Base-by-base conservation (phyloP, 2,797 vertebrate genomes). In the Lacerta bilineata region DNA sequence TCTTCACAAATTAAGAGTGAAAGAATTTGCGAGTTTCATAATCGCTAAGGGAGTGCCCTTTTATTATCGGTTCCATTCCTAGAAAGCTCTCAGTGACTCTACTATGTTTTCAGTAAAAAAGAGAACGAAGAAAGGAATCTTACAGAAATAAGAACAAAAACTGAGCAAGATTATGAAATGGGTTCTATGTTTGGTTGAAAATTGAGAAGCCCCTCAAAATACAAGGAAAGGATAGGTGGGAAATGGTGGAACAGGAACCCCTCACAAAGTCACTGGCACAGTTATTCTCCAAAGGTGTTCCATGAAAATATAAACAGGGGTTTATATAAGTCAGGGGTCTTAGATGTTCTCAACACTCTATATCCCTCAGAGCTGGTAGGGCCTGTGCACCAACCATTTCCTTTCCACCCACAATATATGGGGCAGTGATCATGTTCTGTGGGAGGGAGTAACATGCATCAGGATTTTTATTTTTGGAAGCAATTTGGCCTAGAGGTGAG, bases 1-100 rank as follows among this genome's bases (percentile, higher is more conserved):
- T 61, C 66, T 61, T 83, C 68, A 75, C 36, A 86, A 59, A 61
- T 83, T 13, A 86, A 10, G 46, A 66, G 33, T 41, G 41, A 88
- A 68, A 75, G 7, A 78, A 68, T 33, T 78, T 55, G 79, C 33
- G 29, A 64, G 39, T 33, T 90, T 15, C 7, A 3, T 74, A 64
- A 74, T 74, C 10, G 13, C 23, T 50, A 89, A 43, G 23, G 3
- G 39, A 64, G 29, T 36, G 7, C 46, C 50, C 23, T 15, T 50
- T 80, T 33, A 7, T 55, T 68, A 39, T 6, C 39, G 17, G 29
- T 27, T 68, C 23, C 66, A 43, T 43, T 50, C 43, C 2, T 74
- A 43, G 43, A 75, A 68, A 33, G n/a, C 29, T 84, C 36, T 74
- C 27, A 39, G n/a, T 50, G 41, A 33, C 23, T 80, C 89, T 80